These are phyloP conservation scores for Rhadinocentrus ornatus DNA, from an alignment of 2,797 vertebrate species.

Conservation along the genomic window DNA sequence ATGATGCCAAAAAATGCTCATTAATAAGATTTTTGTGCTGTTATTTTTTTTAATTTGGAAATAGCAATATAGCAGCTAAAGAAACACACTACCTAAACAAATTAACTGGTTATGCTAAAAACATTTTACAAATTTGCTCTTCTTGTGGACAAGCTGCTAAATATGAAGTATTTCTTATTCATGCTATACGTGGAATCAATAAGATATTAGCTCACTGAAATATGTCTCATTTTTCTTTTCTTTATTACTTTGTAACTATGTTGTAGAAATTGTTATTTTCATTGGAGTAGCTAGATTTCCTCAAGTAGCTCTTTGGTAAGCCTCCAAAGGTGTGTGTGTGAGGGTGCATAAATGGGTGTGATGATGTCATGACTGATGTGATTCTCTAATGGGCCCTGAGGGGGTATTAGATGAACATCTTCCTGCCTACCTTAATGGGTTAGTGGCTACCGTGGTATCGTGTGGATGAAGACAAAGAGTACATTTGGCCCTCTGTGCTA, in stretches of 20 bases:
- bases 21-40: neutral
- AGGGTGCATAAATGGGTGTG: slow-evolving; percentile 32
- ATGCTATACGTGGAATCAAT: slow-evolving; percentile 9
- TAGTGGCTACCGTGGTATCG: slow-evolving; percentile 41
- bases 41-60: neutral
- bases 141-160: too few relatives aligned
- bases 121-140: too few relatives aligned
- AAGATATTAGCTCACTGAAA: neutral
- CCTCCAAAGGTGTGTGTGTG: too few relatives aligned
- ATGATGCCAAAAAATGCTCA: neutral
- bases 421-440: slow-evolving; percentile 62
- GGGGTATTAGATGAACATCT: slow-evolving; percentile 67
- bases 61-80: neutral
- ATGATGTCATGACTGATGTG: slow-evolving; percentile 72
- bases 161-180: slow-evolving; percentile 11
- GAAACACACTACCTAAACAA: slow-evolving; percentile 9
- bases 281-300: neutral
- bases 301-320: neutral
- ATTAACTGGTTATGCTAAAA: too few relatives aligned
- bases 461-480: neutral
- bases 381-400: slow-evolving; percentile 66
- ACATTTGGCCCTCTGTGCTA: neutral
- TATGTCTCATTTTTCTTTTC: neutral
- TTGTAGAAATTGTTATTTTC: neutral
- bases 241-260: too few relatives aligned